Conservation (phyloP, 2,797 vertebrate species). For the Psittacula derbiana region DNA sequence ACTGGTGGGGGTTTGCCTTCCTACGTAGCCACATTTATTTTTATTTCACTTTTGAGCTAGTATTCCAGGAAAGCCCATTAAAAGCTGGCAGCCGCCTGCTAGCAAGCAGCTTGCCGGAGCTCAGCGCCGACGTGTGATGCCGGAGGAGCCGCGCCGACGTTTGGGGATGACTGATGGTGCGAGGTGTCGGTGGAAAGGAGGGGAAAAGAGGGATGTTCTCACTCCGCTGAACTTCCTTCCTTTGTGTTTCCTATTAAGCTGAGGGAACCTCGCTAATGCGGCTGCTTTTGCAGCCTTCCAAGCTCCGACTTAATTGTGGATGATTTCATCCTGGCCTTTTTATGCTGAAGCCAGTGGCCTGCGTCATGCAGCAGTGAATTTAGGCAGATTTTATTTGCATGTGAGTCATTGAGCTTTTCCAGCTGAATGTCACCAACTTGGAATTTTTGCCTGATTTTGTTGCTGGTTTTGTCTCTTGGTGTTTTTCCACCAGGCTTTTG, state of each 20-base stretch:
- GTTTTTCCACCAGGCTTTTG: slow-evolving; percentile 73
- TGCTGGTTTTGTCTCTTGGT: slow-evolving; percentile 78
- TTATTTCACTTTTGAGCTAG: slow-evolving; percentile 9
- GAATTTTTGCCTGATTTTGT: slow-evolving; percentile 79
- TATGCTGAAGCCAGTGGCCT: slow-evolving; percentile 71
- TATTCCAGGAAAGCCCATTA: slow-evolving; percentile 59
- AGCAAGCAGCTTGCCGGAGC: background rate
- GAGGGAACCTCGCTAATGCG: slow-evolving; percentile 40
- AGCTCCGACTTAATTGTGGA: slow-evolving; percentile 55
- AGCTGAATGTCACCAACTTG: slow-evolving; percentile 81
- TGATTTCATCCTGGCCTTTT: slow-evolving; percentile 76
- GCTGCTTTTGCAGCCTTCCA: slow-evolving; percentile 61
- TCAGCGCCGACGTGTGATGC: background rate
- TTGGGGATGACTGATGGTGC: background rate
- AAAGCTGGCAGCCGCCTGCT: background rate
- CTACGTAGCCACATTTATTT: background rate
- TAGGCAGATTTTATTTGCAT: slow-evolving; percentile 77
- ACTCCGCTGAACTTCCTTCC: slow-evolving; percentile 20
- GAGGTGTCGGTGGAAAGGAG: slow-evolving; percentile 17
- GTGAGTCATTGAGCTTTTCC: slow-evolving; percentile 82
- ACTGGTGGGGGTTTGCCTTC: background rate
- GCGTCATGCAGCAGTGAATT: slow-evolving; percentile 73
- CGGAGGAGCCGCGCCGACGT: background rate
- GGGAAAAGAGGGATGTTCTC: slow-evolving; percentile 48
- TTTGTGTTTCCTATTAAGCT: slow-evolving; percentile 64